phyloP scores from a whole-genome alignment of 1,140 invertebrate species.

The Armadillidium nasatum region DNA sequence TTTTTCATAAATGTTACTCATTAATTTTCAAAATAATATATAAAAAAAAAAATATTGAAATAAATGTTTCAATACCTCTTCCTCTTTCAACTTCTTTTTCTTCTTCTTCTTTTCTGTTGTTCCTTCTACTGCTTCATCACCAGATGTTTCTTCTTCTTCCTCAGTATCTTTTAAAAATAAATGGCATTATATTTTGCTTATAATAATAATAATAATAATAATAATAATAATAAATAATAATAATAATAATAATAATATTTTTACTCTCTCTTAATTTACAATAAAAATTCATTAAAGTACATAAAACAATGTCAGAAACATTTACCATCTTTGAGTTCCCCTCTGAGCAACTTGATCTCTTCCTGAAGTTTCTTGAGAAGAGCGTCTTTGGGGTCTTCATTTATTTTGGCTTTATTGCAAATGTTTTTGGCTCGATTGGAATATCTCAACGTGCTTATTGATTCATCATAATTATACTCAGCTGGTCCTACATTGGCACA shows the following conservation, averaged over 20 bases:
- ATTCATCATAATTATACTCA: slow-evolving; percentile 95
- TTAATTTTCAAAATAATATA: neutral
- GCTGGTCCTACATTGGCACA: slow-evolving; percentile 92
- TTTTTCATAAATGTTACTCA: neutral
- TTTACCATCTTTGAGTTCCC: slow-evolving; percentile 62
- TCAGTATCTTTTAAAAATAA: slow-evolving; percentile 19
- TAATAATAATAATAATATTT: no score
- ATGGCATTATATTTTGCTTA: no score
- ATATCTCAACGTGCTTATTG: slow-evolving; percentile 92
- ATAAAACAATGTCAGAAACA: neutral
- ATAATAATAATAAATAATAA: no score
- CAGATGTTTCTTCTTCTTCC: slow-evolving; percentile 42
- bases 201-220: no score
- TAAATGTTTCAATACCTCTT: slow-evolving; percentile 28
- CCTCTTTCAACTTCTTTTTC: slow-evolving; percentile 43
- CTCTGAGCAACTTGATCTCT: slow-evolving; percentile 87
- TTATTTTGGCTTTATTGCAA: slow-evolving; percentile 90
- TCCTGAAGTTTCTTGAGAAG: slow-evolving; percentile 90
- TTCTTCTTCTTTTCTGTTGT: slow-evolving; percentile 40
- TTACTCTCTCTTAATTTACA: neutral
- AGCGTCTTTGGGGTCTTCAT: slow-evolving; percentile 97
- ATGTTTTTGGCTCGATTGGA: slow-evolving; percentile 97
- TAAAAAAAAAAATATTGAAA: slow-evolving; percentile 22
- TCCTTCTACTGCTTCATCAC: slow-evolving; percentile 31
- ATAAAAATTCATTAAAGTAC: neutral